These are phyloP conservation scores for Andrena flavipes DNA, from an alignment of 2,888 invertebrate genomes.

Conservation along the genomic window DNA sequence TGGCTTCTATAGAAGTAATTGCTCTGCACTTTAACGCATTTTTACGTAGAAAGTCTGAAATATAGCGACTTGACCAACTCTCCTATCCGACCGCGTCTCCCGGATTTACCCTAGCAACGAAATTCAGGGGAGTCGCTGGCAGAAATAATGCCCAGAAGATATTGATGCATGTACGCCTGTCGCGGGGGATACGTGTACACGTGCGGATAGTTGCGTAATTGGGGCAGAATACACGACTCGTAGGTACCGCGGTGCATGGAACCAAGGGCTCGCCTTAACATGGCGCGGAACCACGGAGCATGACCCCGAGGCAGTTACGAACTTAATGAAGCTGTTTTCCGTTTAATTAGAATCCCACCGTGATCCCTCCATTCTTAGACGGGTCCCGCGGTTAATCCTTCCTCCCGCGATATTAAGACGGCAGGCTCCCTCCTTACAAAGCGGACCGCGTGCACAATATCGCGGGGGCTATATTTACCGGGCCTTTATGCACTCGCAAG, in stretches of 20 bases:
- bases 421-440: constrained; percentile 68
- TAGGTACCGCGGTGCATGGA: constrained; percentile 46
- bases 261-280: constrained; percentile 58
- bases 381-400: constrained; percentile 78
- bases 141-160: not conserved
- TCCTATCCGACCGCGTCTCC: too few relatives aligned
- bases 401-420: constrained; percentile 80
- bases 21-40: too few relatives aligned
- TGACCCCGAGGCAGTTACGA: constrained; percentile 76
- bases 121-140: not conserved
- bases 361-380: constrained; percentile 80
- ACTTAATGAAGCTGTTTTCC: constrained; percentile 83
- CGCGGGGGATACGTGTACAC: constrained; percentile 1
- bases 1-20: too few relatives aligned
- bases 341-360: constrained; percentile 83
- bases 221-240: constrained; percentile 58
- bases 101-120: too few relatives aligned
- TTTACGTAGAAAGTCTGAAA: too few relatives aligned
- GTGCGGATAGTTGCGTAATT: constrained; percentile 47
- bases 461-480: constrained; percentile 62
- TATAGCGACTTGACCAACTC: too few relatives aligned
- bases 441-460: constrained; percentile 68
- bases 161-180: constrained; percentile 6
- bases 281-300: constrained; percentile 61
- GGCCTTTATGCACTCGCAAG: constrained; percentile 64